Base-by-base conservation (phyloP, 2,888 invertebrate species). In the Anagyrus pseudococci region DNA sequence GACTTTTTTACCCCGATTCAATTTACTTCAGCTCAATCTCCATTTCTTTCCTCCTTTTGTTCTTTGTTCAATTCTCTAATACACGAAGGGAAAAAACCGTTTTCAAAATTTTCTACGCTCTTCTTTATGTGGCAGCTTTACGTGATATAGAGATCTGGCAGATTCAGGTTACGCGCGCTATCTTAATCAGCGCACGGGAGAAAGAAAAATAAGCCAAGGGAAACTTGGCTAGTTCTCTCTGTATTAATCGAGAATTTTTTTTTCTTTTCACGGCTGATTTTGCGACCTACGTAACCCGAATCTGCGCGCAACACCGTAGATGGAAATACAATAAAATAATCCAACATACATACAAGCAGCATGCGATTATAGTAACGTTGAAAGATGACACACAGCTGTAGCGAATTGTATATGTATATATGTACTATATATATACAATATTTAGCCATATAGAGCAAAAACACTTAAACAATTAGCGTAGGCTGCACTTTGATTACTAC, bases 21-120 rank as follows among this genome's bases (percentile, higher is more conserved):
- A n/a, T n/a, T n/a, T n/a, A n/a, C n/a, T n/a, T n/a, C n/a, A n/a
- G n/a, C n/a, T n/a, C n/a, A n/a, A n/a, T n/a, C n/a, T n/a, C n/a
- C n/a, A n/a, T 19, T 59, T 48, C 22, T 26, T 58, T 63, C 49
- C 19, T 46, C 41, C 23, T 54, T 53, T 47, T 20, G 52, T 50
- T 41, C 13, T 48, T 44, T 50, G 2, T 37, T 37, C 15, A 2
- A 15, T 37, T 37, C 10, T 37, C 15, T 37, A 4, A 53, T 25
- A 29, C 25, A 3, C 15, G 10, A 29, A 50, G 48, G 23, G 53
- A 53, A 62, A 63, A 58, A 56, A 58, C 57, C 53, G 57, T 53
- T 64, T n/a, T n/a, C n/a, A n/a, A n/a, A n/a, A 55, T 53, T 43
- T 49, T 40, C 20, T 37, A 23, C n/a, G 40, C 37, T 57, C 20